phyloP scores from a whole-genome alignment of 1,140 invertebrate species.

The Drosophila tropicalis region DNA sequence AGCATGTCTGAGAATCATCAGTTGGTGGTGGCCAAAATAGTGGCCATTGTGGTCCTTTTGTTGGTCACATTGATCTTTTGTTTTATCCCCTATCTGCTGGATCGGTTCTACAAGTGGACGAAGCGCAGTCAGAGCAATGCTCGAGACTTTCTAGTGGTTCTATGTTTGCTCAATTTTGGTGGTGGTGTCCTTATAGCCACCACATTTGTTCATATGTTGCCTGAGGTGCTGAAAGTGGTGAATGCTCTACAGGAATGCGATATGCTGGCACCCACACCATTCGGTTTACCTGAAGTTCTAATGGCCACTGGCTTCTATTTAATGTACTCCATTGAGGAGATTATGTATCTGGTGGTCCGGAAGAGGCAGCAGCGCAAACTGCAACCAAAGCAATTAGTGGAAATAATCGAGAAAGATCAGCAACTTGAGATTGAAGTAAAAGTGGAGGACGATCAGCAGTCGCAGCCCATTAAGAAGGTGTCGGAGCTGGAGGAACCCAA shows the following conservation, averaged over 20 bases:
- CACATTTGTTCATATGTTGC: slow-evolving; percentile 94
- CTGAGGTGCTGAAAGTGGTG: slow-evolving; percentile 91
- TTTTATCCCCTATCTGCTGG: slow-evolving; percentile 87
- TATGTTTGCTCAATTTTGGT: slow-evolving; percentile 91
- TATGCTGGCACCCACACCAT: slow-evolving; percentile 84
- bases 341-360: slow-evolving; percentile 88
- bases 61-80: slow-evolving; percentile 88
- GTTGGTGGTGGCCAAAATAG: slow-evolving; percentile 87
- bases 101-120: slow-evolving; percentile 86
- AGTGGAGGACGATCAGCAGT: slow-evolving; percentile 83
- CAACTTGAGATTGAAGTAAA: not conserved
- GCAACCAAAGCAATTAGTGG: not conserved
- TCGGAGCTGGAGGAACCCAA: slow-evolving; percentile 61
- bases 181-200: slow-evolving; percentile 96
- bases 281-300: slow-evolving; percentile 88
- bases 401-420: slow-evolving; percentile 3
- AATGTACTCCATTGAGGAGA: slow-evolving; percentile 92
- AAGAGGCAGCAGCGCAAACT: slow-evolving; percentile 76
- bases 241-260: slow-evolving; percentile 85
- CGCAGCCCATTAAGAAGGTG: not conserved
- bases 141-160: slow-evolving; percentile 83
- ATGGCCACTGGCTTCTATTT: slow-evolving; percentile 91
- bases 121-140: slow-evolving; percentile 83
- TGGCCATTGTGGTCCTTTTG: slow-evolving; percentile 89
- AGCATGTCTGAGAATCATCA: slow-evolving; percentile 39